Evolutionary conservation across 2,113 vertebrate genomes (phyloP).

Genomic region (Leiothrix lutea): DNA sequence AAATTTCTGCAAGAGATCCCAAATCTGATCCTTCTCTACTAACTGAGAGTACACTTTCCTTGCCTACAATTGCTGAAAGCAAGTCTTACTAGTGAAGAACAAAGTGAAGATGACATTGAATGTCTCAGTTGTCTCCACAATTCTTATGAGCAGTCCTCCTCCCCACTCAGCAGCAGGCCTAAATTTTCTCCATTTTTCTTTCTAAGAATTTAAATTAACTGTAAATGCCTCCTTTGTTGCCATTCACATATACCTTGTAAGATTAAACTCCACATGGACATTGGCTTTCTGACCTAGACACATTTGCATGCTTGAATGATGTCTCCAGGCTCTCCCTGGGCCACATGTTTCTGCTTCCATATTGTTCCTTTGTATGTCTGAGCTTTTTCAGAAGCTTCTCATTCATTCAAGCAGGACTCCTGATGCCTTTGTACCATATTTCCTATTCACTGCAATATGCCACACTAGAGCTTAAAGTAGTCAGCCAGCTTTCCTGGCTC

Average conservation of each 20-base stretch:
- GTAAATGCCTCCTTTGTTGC: background rate
- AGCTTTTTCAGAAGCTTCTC: background rate
- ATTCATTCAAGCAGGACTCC: background rate
- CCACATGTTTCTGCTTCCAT: background rate
- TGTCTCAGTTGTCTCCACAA: background rate
- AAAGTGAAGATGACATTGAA: background rate
- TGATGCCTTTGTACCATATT: background rate
- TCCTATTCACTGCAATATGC: background rate
- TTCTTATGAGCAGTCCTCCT: background rate
- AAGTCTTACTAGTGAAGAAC: background rate
- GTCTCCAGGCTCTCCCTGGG: background rate
- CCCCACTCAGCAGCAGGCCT: background rate
- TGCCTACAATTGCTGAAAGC: background rate
- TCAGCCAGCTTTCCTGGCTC: background rate
- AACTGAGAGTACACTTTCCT: background rate
- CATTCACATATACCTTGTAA: background rate
- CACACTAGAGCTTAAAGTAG: background rate
- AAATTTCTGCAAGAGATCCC: background rate
- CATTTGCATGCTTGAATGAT: background rate
- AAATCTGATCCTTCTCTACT: background rate
- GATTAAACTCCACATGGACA: background rate
- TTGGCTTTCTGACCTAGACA: background rate
- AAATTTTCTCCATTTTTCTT: background rate
- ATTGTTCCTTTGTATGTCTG: background rate
- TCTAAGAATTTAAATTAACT: accelerated